phyloP scores from a whole-genome alignment of 2,113 vertebrate species.

The Psammodynastes pulverulentus region DNA sequence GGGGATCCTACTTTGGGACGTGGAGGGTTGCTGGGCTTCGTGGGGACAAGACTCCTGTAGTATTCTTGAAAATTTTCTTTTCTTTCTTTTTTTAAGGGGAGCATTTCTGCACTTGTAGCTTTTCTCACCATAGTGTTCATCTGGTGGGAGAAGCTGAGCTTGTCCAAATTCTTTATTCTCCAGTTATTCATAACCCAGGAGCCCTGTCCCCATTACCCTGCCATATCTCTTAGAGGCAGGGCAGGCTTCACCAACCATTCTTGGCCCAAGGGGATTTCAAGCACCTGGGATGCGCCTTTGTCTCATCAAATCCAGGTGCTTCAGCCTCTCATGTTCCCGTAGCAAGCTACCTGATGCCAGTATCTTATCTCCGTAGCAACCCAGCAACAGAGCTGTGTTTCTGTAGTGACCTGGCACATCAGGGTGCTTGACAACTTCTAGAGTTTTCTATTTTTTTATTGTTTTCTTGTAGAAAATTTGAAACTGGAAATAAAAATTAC shows the following conservation, averaged over 20 bases:
- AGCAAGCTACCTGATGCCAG: conserved; percentile 20
- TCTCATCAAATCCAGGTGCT: conserved; percentile 2
- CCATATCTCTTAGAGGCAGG: background rate
- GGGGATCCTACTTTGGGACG: background rate
- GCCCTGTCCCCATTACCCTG: background rate
- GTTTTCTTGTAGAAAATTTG: conserved; percentile 42
- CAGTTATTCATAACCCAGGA: background rate
- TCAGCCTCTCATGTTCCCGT: background rate
- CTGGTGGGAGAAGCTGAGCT: background rate
- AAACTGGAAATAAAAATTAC: conserved; percentile 41
- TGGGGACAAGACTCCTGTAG: background rate
- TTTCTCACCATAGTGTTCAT: background rate
- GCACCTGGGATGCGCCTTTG: background rate
- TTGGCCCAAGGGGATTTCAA: background rate
- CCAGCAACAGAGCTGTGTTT: conserved; percentile 23
- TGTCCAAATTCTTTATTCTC: background rate
- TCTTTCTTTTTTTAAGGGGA: background rate
- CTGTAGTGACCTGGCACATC: conserved; percentile 29
- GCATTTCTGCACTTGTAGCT: background rate
- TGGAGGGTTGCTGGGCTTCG: background rate
- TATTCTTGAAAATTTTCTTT: background rate
- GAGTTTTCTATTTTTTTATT: conserved; percentile 45
- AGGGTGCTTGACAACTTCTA: conserved; percentile 32
- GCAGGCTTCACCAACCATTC: background rate
- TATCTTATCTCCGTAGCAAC: conserved; percentile 20